Percentiles rank a stretch among this genome's conserved stretches.
Conservation (phyloP, 2,113 vertebrate species). For the Grantiella picta region DNA sequence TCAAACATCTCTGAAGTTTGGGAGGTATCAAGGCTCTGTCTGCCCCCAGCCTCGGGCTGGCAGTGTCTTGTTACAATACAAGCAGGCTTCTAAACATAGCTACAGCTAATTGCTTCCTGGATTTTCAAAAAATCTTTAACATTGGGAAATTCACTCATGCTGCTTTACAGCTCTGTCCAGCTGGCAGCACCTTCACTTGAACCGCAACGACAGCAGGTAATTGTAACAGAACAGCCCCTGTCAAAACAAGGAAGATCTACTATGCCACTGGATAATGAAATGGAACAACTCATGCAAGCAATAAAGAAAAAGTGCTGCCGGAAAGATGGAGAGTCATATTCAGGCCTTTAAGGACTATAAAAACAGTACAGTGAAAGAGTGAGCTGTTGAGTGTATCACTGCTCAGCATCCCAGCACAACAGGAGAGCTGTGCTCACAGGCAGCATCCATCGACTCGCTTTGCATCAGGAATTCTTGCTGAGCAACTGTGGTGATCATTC, state of each 20-base stretch:
- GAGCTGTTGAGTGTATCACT: background rate
- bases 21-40: background rate
- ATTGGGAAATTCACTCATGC: conserved; percentile 13
- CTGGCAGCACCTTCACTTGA: conserved; percentile 52
- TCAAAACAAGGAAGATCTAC: conserved; percentile 42
- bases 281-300: conserved; percentile 37
- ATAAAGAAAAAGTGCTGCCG: conserved; percentile 10
- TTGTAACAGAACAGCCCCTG: conserved; percentile 55
- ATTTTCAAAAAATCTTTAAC: conserved; percentile 33
- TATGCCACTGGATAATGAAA: conserved; percentile 54
- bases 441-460: fast-evolving
- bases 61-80: background rate
- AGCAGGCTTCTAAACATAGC: conserved; percentile 29
- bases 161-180: conserved; percentile 52
- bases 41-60: background rate
- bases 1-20: background rate
- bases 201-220: conserved; percentile 63
- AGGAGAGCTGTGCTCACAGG: background rate
- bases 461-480: background rate
- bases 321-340: conserved; percentile 11
- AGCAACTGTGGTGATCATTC: background rate
- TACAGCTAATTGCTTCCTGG: conserved; percentile 40
- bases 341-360: conserved; percentile 39
- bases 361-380: background rate
- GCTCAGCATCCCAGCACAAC: background rate